phyloP scores from a whole-genome alignment of 2,888 invertebrate genomes.

The Idaea aversata region DNA sequence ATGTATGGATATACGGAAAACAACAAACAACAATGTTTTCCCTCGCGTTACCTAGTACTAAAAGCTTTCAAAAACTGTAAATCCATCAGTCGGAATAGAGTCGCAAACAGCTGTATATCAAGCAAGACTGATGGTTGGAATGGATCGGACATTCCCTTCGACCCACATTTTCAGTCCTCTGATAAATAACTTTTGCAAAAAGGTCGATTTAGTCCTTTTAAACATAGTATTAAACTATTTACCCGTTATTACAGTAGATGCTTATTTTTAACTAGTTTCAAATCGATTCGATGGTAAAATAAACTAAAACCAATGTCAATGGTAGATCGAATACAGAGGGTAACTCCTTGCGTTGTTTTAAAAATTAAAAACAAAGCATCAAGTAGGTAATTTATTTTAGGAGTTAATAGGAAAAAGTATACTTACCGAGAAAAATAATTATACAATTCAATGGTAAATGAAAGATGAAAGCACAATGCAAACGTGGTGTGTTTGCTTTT shows the following conservation, averaged over 20 bases:
- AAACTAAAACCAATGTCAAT: too few relatives aligned
- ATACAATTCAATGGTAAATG: neutral
- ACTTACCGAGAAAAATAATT: too few relatives aligned
- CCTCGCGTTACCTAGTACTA: neutral
- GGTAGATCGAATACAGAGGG: too few relatives aligned
- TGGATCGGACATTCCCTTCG: conserved; percentile 33
- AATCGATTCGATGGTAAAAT: too few relatives aligned
- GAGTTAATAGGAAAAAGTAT: too few relatives aligned
- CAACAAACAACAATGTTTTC: conserved; percentile 4
- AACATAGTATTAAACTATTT: neutral
- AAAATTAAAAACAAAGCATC: too few relatives aligned
- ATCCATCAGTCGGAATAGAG: conserved; percentile 19
- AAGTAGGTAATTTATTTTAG: too few relatives aligned
- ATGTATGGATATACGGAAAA: conserved; percentile 1
- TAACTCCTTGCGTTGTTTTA: too few relatives aligned
- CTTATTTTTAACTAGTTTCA: too few relatives aligned
- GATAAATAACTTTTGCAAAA: conserved; percentile 17
- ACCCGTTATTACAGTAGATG: too few relatives aligned
- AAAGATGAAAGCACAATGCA: neutral
- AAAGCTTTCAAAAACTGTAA: conserved; percentile 9
- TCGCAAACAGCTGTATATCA: conserved; percentile 33
- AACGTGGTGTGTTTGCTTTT: neutral
- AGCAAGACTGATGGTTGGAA: conserved; percentile 38
- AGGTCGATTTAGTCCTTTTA: neutral
- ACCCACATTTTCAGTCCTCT: conserved; percentile 47